These are phyloP conservation scores for Apamea monoglypha DNA, from an alignment of 2,888 invertebrate genomes.

Conservation along the genomic window DNA sequence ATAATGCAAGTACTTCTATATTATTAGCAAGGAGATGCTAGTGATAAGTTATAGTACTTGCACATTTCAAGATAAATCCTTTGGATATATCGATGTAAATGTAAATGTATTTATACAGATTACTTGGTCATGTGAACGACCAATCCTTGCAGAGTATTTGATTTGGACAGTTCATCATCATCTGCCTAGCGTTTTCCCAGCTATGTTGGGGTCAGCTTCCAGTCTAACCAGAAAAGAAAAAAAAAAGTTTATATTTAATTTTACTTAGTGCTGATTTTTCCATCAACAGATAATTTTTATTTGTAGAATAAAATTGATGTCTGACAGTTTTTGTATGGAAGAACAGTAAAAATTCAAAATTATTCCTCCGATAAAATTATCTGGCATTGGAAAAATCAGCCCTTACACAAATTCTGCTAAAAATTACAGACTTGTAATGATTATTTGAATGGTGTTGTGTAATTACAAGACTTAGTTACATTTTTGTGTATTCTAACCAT, in stretches of 20 bases:
- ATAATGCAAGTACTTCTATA: not conserved
- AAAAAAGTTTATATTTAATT: too few species aligned
- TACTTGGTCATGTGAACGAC: not conserved
- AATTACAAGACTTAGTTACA: not conserved
- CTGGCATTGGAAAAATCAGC: too few species aligned
- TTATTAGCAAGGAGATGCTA: not conserved
- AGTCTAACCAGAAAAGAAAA: too few species aligned
- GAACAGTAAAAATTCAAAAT: too few species aligned
- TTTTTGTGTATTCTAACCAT: not conserved
- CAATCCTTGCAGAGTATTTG: not conserved
- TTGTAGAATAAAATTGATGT: too few species aligned
- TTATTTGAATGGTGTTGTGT: not conserved
- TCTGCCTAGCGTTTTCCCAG: not conserved
- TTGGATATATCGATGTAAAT: not conserved
- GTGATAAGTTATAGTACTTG: not conserved
- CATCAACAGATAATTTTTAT: too few species aligned
- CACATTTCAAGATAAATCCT: not conserved
- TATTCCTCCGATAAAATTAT: too few species aligned
- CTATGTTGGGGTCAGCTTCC: not conserved
- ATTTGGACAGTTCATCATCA: not conserved
- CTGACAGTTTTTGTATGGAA: too few species aligned
- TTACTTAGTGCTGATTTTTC: too few species aligned
- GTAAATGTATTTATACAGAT: not conserved
- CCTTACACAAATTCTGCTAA: not conserved
- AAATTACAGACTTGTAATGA: not conserved